These are phyloP conservation scores for Baccha elongata DNA, from an alignment of 2,888 invertebrate species.

Conservation along the genomic window DNA sequence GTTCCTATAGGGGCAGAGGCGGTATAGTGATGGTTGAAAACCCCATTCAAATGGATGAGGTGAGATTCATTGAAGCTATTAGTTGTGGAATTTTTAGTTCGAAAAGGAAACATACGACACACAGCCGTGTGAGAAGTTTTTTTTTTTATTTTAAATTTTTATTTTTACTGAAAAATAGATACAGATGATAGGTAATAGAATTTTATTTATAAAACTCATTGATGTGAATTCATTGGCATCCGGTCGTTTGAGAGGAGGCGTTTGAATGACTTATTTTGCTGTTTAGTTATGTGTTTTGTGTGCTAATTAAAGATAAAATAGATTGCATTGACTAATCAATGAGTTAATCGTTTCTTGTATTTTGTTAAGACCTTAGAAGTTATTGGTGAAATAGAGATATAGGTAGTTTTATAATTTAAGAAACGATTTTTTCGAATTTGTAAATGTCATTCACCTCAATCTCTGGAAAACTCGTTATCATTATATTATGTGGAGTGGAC, in stretches of 20 bases:
- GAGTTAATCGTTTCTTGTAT: neutral
- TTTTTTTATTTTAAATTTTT: constrained; percentile 1
- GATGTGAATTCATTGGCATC: constrained; percentile 57
- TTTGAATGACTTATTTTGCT: constrained; percentile 42
- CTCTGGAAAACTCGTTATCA: too few species aligned
- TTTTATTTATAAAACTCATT: constrained; percentile 49
- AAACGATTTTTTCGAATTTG: too few species aligned
- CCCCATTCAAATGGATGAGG: constrained; percentile 43
- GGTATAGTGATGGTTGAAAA: neutral
- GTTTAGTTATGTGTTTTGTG: constrained; percentile 18
- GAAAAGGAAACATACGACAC: constrained; percentile 63
- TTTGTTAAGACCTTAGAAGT: neutral
- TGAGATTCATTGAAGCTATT: constrained; percentile 62
- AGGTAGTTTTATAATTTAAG: too few species aligned
- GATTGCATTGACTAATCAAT: constrained; percentile 51
- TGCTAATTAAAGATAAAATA: constrained; percentile 56
- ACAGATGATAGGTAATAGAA: constrained; percentile 33
- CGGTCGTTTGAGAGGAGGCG: constrained; percentile 59
- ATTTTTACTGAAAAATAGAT: constrained; percentile 26
- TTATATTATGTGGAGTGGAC: too few species aligned
- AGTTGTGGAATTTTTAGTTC: constrained; percentile 55
- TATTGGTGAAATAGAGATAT: too few species aligned
- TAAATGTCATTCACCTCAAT: too few species aligned
- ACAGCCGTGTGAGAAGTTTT: constrained; percentile 4
- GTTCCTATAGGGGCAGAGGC: neutral